phyloP scores from a whole-genome alignment of 2,888 invertebrate genomes.

The Xestia sexstrigata region DNA sequence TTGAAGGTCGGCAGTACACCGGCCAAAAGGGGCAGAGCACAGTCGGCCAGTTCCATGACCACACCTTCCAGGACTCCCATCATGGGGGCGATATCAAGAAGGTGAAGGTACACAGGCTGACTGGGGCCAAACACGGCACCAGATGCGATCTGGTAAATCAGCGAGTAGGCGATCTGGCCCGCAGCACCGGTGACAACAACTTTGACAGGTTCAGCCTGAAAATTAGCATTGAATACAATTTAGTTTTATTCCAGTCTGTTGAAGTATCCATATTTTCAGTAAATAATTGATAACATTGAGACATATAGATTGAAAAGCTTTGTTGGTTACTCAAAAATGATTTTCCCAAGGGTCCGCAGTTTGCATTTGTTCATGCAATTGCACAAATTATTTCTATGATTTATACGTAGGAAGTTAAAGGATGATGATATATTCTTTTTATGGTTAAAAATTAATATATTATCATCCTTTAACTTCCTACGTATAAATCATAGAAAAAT shows the following conservation, averaged over 20 bases:
- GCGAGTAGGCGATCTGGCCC: slow-evolving; percentile 99
- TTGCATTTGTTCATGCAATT: no score
- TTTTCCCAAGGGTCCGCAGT: no score
- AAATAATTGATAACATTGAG: neutral
- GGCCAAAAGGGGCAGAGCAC: slow-evolving; percentile 96
- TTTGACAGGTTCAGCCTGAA: slow-evolving; percentile 95
- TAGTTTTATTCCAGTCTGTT: neutral
- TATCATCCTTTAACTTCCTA: neutral
- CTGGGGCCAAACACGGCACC: slow-evolving; percentile 98
- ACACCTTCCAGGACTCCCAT: slow-evolving; percentile 99
- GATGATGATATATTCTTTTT: no score
- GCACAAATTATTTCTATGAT: neutral
- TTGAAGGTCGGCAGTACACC: slow-evolving; percentile 97
- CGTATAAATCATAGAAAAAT: neutral
- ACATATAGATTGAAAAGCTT: neutral
- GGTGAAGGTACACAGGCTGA: slow-evolving; percentile 96
- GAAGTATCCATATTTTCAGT: slow-evolving; percentile 13
- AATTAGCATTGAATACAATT: slow-evolving; percentile 57
- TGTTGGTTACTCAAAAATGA: neutral
- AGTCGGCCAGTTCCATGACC: slow-evolving; percentile 99
- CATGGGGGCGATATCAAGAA: slow-evolving; percentile 99
- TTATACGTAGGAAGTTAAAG: neutral
- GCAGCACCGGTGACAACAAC: slow-evolving; percentile 99
- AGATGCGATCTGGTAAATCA: slow-evolving; percentile 98
- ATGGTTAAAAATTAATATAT: no score